A percentile compares a stretch with the other conserved stretches of the same genome.
Evolutionary conservation across 1,140 invertebrate species (phyloP).

Genomic region (Pseudomyrmex concolor): DNA sequence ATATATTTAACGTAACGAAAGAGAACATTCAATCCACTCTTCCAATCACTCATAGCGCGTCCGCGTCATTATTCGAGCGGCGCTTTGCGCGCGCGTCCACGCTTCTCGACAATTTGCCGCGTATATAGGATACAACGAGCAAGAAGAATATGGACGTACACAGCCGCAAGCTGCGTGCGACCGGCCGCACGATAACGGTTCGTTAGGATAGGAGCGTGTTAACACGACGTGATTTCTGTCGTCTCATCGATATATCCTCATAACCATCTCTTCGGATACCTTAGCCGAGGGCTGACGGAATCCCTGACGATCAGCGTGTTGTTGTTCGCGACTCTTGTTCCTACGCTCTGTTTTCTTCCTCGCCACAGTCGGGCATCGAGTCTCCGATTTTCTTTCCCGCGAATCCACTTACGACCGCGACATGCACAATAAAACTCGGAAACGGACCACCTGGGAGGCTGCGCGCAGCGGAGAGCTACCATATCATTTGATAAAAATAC

Average conservation of each 20-base stretch:
- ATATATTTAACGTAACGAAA: slow-evolving; percentile 22
- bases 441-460: slow-evolving; percentile 62
- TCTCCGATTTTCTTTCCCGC: background rate
- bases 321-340: background rate
- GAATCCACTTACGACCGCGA: slow-evolving; percentile 27
- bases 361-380: slow-evolving; percentile 8
- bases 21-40: slow-evolving; percentile 18
- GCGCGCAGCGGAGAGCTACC: slow-evolving; percentile 49
- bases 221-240: slow-evolving; percentile 76
- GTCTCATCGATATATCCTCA: slow-evolving; percentile 69
- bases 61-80: slow-evolving; percentile 56
- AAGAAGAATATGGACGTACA: slow-evolving; percentile 66
- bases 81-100: slow-evolving; percentile 57
- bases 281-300: background rate
- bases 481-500: slow-evolving; percentile 44
- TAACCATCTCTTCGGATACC: slow-evolving; percentile 30
- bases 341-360: slow-evolving; percentile 35
- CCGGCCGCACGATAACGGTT: slow-evolving; percentile 75
- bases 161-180: slow-evolving; percentile 66
- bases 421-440: slow-evolving; percentile 40
- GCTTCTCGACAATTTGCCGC: slow-evolving; percentile 52
- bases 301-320: slow-evolving; percentile 7
- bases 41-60: slow-evolving; percentile 41
- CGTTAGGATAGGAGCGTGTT: slow-evolving; percentile 76
- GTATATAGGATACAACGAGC: slow-evolving; percentile 16